These are phyloP conservation scores for Tipula helvola DNA, from an alignment of 2,888 invertebrate genomes.

Conservation along the genomic window DNA sequence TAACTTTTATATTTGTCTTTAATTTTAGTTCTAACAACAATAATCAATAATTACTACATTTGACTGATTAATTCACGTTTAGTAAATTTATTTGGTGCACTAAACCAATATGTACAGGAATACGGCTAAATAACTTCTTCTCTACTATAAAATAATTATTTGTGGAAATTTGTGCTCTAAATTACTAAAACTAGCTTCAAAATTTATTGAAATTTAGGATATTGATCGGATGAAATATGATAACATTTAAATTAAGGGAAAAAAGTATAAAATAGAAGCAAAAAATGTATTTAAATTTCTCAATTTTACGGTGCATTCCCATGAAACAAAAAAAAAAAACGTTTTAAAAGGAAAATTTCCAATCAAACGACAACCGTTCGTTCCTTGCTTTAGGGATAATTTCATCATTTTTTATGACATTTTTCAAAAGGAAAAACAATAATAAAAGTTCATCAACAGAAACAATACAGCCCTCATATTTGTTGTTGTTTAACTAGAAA, in stretches of 20 bases:
- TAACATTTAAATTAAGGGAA: neutral
- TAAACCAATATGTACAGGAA: too few relatives aligned
- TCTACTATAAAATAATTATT: too few relatives aligned
- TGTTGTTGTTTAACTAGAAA: neutral
- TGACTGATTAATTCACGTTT: too few relatives aligned
- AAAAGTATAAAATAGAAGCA: neutral
- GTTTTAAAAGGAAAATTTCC: neutral
- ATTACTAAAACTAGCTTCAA: too few relatives aligned
- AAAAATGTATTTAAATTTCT: neutral
- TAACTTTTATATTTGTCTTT: too few relatives aligned
- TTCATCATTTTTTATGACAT: neutral
- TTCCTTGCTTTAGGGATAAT: neutral
- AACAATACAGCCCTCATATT: neutral
- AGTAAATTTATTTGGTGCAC: too few relatives aligned
- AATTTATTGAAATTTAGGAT: too few relatives aligned
- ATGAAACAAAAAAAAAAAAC: neutral
- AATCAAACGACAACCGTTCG: neutral
- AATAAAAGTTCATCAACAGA: neutral
- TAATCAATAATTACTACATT: too few relatives aligned
- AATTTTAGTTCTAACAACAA: too few relatives aligned
- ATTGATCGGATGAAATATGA: too few relatives aligned
- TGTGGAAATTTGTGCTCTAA: too few relatives aligned
- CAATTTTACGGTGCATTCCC: neutral
- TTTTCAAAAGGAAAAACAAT: neutral
- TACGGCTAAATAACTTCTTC: too few relatives aligned